phyloP scores from a whole-genome alignment of 2,113 vertebrate species.

The Corythoichthys intestinalis region DNA sequence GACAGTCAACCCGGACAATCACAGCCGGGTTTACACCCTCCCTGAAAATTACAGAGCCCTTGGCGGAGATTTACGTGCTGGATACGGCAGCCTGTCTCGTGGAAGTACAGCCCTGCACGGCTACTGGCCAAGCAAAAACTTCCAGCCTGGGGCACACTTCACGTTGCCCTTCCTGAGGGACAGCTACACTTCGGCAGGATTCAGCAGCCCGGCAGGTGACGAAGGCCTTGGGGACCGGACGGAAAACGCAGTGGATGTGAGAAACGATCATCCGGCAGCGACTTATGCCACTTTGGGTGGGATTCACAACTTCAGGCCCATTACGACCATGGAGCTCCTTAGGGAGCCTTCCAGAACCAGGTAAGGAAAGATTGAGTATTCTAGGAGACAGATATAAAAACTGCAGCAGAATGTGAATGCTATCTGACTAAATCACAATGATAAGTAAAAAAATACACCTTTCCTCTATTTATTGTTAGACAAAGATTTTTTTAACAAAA shows the following conservation, averaged over 20 bases:
- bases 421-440: too few relatives aligned
- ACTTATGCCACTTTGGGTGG: slow-evolving; percentile 65
- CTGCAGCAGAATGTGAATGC: too few relatives aligned
- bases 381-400: background rate
- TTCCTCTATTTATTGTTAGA: too few relatives aligned
- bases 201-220: slow-evolving; percentile 51
- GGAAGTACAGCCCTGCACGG: slow-evolving; percentile 40
- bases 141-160: slow-evolving; percentile 69
- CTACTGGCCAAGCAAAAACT: slow-evolving; percentile 67
- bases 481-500: too few relatives aligned
- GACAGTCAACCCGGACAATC: slow-evolving; percentile 33
- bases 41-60: slow-evolving; percentile 53
- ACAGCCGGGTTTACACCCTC: slow-evolving; percentile 49
- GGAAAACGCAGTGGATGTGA: slow-evolving; percentile 53
- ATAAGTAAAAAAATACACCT: too few relatives aligned
- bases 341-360: slow-evolving; percentile 70
- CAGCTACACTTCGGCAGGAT: slow-evolving; percentile 53
- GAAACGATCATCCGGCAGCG: slow-evolving; percentile 48
- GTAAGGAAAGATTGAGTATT: slow-evolving; percentile 23
- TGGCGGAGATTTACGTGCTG: slow-evolving; percentile 46
- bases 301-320: slow-evolving; percentile 66
- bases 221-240: slow-evolving; percentile 45
- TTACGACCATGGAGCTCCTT: slow-evolving; percentile 70
- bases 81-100: slow-evolving; percentile 66
- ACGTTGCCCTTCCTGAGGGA: slow-evolving; percentile 74